Evolutionary conservation across 1,140 invertebrate genomes (phyloP).

Genomic region (Himalopsyche phryganea): DNA sequence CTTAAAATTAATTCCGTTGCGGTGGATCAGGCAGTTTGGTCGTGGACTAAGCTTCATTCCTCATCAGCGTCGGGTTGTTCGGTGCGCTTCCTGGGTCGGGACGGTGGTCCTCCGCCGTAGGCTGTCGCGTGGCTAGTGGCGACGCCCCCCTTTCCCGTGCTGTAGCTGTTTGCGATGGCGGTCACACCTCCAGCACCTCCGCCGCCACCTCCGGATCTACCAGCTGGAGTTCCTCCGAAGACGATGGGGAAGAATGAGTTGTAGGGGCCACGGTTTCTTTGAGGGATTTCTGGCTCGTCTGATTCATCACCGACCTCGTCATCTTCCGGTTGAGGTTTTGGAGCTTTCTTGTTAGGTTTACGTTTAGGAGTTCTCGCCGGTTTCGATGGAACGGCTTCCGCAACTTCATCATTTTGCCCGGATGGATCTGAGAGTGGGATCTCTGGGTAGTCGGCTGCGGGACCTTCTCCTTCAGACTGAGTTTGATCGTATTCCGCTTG

Average conservation of each 20-base stretch:
- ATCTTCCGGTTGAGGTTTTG: conserved; percentile 40
- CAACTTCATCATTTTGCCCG: conserved; percentile 32
- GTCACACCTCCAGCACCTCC: conserved; percentile 53
- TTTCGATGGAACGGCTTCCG: conserved; percentile 8
- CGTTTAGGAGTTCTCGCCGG: conserved; percentile 35
- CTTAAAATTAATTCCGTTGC: conserved; percentile 8
- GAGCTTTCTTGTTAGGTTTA: conserved; percentile 43
- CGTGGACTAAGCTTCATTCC: neutral
- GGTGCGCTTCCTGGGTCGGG: conserved; percentile 9
- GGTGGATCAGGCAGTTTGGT: too few relatives aligned
- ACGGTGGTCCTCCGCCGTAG: conserved; percentile 50
- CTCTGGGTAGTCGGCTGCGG: conserved; percentile 19
- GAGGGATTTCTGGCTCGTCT: conserved; percentile 41
- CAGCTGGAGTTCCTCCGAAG: conserved; percentile 48
- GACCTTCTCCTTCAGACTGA: conserved; percentile 25
- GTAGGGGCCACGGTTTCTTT: conserved; percentile 36
- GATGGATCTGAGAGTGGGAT: conserved; percentile 35
- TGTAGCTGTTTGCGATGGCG: conserved; percentile 66
- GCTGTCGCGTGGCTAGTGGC: conserved; percentile 67
- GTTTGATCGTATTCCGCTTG: conserved; percentile 5
- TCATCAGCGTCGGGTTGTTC: conserved; percentile 18
- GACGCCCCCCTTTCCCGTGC: conserved; percentile 62
- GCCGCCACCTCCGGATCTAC: conserved; percentile 37
- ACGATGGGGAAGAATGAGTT: conserved; percentile 62
- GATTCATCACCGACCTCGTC: conserved; percentile 44